These are phyloP conservation scores for Myotis pilosus DNA, from an alignment of 2,797 vertebrate genomes.

Conservation along the genomic window DNA sequence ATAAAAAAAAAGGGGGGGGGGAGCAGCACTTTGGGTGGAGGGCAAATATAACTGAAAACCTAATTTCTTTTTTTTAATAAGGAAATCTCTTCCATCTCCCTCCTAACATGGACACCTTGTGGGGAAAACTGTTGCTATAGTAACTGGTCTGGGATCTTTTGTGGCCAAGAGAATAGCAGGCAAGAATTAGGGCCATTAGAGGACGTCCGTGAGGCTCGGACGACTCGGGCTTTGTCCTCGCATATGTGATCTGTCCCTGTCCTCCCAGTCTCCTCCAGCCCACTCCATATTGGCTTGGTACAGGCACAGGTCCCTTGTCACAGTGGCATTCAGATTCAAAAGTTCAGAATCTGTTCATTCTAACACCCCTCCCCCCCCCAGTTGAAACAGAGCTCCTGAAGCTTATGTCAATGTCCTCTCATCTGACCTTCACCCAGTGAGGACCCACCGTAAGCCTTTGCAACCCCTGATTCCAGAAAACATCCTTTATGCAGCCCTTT, in stretches of 20 bases:
- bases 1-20: slow-evolving; percentile 49
- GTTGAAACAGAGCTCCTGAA: neutral
- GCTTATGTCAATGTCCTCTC: neutral
- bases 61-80: slow-evolving; percentile 66
- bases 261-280: neutral
- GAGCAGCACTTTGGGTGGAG: slow-evolving; percentile 42
- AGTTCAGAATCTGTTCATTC: neutral
- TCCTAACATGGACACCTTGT: slow-evolving; percentile 50
- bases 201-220: neutral
- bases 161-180: slow-evolving; percentile 42
- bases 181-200: neutral
- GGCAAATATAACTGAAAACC: slow-evolving; percentile 47
- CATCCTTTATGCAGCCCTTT: neutral
- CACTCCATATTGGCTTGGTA: neutral
- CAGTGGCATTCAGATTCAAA: neutral
- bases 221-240: slow-evolving; percentile 29
- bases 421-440: neutral
- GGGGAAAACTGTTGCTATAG: slow-evolving; percentile 70
- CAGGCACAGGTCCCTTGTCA: neutral
- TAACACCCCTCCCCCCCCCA: neutral
- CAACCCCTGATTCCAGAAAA: neutral
- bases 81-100: slow-evolving; percentile 66
- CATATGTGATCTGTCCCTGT: neutral
- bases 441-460: neutral
- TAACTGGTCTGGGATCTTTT: slow-evolving; percentile 71